Base-by-base conservation (phyloP, 2,797 vertebrate species). In the Lycodopsis pacificus region DNA sequence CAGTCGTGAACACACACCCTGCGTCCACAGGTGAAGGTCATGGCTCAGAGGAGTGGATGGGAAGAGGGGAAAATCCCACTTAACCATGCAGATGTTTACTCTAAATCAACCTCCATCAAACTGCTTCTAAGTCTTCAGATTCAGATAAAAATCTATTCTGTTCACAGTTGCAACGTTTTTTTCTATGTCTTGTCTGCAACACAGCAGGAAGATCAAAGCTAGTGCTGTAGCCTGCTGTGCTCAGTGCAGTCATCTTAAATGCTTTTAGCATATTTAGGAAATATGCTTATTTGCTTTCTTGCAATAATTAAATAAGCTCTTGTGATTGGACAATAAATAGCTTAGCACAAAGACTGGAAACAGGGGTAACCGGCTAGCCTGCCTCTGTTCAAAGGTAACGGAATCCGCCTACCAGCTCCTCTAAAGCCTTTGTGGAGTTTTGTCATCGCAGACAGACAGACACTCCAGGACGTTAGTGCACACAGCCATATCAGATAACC, bases 11-110 rank as follows among this genome's bases (percentile, higher is more conserved):
- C 79, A 22, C 70, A 65, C 68, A 72, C 7, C 25, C 56, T 48
- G n/a, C 1, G 44, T 63, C 73, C 62, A 71, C 68, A 77, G 71
- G 74, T 84, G 73, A 83, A 84, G 71, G 65, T 85, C 68, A 68
- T 9, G 70, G 58, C 62, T 76, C 22, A 7, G 30, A 19, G 76
- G 32, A 53, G 58, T 34, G 71, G 65, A 14, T 71, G 42, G 72
- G 44, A 81, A 44, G 22, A 65, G 44, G 27, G 58, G 72, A 77
- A 32, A 75, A 51, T 54, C 34, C 53, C 42, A 32, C 74, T 46
- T 56, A 12, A 62, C 27, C 2, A 59, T 59, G 69, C 80, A 83
- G 80, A 83, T 82, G 83, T 78, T 63, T 53, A 56, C 12, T 34
- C 25, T 40, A 32, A 20, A 48, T 57, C 20, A 62, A 7, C 44